Evolutionary conservation across 2,888 invertebrate genomes (phyloP), one percentile per base, ranked within the genome.

Genomic region (Cataglyphis albicans): DNA sequence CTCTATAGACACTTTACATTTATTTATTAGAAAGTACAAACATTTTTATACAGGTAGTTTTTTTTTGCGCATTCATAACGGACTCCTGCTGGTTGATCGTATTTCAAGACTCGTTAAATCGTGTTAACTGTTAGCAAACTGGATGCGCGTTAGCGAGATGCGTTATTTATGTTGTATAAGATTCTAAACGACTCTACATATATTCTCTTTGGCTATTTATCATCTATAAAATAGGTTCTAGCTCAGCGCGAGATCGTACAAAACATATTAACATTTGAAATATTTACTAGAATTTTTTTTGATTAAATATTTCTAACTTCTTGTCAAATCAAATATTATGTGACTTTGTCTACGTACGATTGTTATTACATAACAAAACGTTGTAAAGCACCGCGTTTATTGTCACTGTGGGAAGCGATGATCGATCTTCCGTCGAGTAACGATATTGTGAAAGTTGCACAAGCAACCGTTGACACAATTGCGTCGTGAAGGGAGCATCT

Each of bases 41-140:
- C 35, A 25, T 76, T 76, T 76, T 68, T 76, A 41, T 38, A n/a
- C 29, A 21, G 9, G 9, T 55, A 38, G 12, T 68, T 15, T 18
- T 63, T 25, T 61, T 65, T 75, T 38, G 38, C 38, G 38, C 25
- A 4, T 64, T 15, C 18, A 64, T n/a, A 35, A 0, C 15, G 48
- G 25, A 52, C 9, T 65, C 38, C 29, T 29, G 55, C 52, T 38
- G 29, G 38, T 55, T 38, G 67, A 38, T 76, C 67, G 29, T 76
- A 76, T 76, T 76, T 76, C 67, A 76, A 55, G 67, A 68, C 68
- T 67, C 76, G 76, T 76, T 76, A 76, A 76, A 76, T 29, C 76
- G 38, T 10, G 76, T 76, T 76, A 67, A 76, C 65, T 52, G 52
- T 65, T 75, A 35, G 52, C 38, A 25, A 38, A 29, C 29, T 67